Evolutionary conservation across 2,113 vertebrate species (phyloP).

Genomic region (Formicarius rufipectus): DNA sequence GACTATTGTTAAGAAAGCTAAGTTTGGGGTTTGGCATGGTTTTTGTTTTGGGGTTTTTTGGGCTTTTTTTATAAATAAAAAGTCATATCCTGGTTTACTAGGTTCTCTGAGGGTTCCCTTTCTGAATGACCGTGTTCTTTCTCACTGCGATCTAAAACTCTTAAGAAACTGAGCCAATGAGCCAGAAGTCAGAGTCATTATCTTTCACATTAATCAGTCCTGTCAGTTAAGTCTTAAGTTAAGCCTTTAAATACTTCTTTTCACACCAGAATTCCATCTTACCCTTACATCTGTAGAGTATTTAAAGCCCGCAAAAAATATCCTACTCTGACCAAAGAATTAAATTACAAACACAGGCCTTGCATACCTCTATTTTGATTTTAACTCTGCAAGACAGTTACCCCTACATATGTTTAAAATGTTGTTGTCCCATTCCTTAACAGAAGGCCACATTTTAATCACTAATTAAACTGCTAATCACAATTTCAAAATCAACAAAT

Average conservation of each 20-base stretch:
- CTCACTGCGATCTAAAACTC: conserved; percentile 19
- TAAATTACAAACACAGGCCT: background rate
- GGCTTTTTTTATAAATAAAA: background rate
- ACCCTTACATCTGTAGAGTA: background rate
- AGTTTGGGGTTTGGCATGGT: background rate
- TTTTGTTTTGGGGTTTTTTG: background rate
- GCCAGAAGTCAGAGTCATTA: conserved; percentile 50
- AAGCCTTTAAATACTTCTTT: conserved; percentile 69
- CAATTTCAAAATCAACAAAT: background rate
- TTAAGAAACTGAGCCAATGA: conserved; percentile 51
- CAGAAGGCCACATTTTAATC: background rate
- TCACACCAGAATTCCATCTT: conserved; percentile 60
- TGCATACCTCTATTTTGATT: background rate
- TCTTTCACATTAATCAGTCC: conserved; percentile 37
- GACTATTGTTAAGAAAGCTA: background rate
- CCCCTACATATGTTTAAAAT: background rate
- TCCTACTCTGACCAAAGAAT: background rate
- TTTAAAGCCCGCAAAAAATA: background rate
- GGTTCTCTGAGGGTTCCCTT: background rate
- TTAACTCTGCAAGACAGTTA: background rate
- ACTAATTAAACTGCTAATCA: background rate
- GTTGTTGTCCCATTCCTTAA: background rate
- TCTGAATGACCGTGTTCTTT: background rate
- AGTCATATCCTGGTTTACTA: background rate
- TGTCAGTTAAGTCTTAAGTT: conserved; percentile 59